Evolutionary conservation across 2,888 invertebrate species (phyloP), one percentile per base, ranked within the genome.

Genomic region (Allolobophora icterica): DNA sequence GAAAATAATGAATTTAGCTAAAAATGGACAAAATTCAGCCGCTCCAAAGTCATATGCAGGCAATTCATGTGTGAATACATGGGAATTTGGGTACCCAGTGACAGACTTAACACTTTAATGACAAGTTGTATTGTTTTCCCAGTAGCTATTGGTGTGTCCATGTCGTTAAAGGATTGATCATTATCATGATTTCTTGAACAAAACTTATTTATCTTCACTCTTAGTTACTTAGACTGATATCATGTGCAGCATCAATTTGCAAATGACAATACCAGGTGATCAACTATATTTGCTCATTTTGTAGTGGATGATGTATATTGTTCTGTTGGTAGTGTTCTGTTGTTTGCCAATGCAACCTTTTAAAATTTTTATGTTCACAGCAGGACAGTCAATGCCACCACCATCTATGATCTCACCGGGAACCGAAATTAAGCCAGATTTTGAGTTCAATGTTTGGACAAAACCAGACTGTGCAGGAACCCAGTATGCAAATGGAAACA

Each of bases 401-500:
- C 8, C 71, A 71, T 71, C 71, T 71, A 13, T 71, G 71, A 71
- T 71, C n/a, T 71, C 71, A 71, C 30, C 71, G 0, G 30, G 30
- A 71, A n/a, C 11, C n/a, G 71, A 71, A 24, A 30, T 89, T 35
- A 91, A 91, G 38, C 52, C 97, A 6, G 97, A 97, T 94, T 97
- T 97, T 95, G 98, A 98, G 95, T 98, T 97, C 94, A 98, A 98
- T 95, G 95, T 98, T 90, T 98, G 98, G 98, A 98, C 98, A 0
- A 97, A 97, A 94, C 98, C 98, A 0, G 98, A 98, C 95, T 98
- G 98, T 96, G 97, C 96, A 89, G 98, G 97, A 40, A 98, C 98
- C 0, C 97, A 97, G 94, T 98, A 97, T 96, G 97, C 98, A 95
- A 98, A 98, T 96, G 97, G 97, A 90, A 98, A 98, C 95, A 96